Conservation (phyloP, 2,888 invertebrate species). For the Pristionchus entomophagus region DNA sequence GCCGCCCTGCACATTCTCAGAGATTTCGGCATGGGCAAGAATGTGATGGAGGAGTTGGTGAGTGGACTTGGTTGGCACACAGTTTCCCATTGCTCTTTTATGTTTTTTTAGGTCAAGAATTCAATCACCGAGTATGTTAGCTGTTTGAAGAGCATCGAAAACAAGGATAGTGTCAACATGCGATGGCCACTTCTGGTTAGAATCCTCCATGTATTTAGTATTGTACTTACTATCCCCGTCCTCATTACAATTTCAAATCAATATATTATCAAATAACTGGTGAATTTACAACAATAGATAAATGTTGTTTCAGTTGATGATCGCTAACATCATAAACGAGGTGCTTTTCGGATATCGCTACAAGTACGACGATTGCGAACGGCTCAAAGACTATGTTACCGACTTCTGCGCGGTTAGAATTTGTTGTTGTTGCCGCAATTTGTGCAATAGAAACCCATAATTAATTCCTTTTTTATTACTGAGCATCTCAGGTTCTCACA, state of each 20-base stretch:
- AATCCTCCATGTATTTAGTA: background rate
- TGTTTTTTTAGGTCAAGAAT: background rate
- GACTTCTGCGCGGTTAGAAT: background rate
- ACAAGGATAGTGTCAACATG: background rate
- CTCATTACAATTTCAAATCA: no score
- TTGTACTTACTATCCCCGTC: no score
- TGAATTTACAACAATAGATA: no score
- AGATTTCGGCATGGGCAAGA: slow-evolving; percentile 19
- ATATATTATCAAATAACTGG: no score
- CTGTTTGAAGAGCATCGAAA: background rate
- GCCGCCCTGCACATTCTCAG: slow-evolving; percentile 1
- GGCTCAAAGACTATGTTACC: background rate
- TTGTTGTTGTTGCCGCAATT: no score
- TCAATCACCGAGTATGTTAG: background rate
- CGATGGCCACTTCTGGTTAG: background rate
- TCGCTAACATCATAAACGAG: slow-evolving; percentile 42
- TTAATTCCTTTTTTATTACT: background rate
- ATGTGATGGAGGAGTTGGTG: slow-evolving; percentile 19
- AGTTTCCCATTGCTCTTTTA: background rate
- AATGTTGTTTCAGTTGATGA: slow-evolving; percentile 32
- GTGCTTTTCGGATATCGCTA: slow-evolving; percentile 33
- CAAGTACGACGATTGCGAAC: slow-evolving; percentile 32
- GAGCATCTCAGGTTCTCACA: background rate
- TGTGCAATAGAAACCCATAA: no score
- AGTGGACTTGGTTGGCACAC: no score